Evolutionary conservation across 2,797 vertebrate species (phyloP).

Genomic region (Sarcophilus harrisii): DNA sequence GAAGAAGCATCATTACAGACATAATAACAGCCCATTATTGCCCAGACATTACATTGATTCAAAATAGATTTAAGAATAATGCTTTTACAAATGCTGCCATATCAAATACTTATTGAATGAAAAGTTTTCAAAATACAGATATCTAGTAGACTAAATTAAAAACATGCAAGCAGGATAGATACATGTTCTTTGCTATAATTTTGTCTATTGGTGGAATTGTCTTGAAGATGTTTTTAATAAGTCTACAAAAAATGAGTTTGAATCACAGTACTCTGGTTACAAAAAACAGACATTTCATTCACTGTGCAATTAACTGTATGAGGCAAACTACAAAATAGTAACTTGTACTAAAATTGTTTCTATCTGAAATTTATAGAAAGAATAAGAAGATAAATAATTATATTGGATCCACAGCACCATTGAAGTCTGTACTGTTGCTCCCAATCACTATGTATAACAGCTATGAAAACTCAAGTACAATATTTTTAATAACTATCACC

Average conservation of each 20-base stretch:
- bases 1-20: neutral
- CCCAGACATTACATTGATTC: neutral
- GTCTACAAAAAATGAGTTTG: neutral
- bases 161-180: neutral
- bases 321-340: neutral
- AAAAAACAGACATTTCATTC: neutral
- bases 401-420: neutral
- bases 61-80: neutral
- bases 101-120: neutral
- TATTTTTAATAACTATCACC: neutral
- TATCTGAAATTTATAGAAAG: neutral
- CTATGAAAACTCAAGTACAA: neutral
- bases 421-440: neutral
- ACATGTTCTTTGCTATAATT: neutral
- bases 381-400: neutral
- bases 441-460: neutral
- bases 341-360: neutral
- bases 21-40: too few relatives aligned
- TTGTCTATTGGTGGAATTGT: neutral
- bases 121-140: neutral
- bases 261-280: neutral
- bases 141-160: neutral
- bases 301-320: neutral
- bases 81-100: neutral
- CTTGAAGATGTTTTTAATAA: neutral